A percentile compares a stretch with the other conserved stretches of the same genome.
Evolutionary conservation across 2,888 invertebrate species (phyloP).

Genomic region (Choreutis nemorana): DNA sequence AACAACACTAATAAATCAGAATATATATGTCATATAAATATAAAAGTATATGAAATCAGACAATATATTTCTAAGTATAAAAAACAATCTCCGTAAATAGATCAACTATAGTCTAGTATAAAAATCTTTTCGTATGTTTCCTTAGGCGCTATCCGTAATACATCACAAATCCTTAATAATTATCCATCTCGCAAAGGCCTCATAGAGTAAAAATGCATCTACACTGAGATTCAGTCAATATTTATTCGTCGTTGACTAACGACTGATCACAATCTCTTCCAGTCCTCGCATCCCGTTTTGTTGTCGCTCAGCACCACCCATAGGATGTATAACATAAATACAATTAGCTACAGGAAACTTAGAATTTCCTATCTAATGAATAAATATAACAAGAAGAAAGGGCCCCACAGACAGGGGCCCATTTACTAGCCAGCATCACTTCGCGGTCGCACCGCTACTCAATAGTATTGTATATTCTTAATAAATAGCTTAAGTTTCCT

Average conservation of each 20-base stretch:
- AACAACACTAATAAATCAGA: slow-evolving; percentile 67
- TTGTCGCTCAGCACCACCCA: slow-evolving; percentile 58
- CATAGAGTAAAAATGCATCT: slow-evolving; percentile 68
- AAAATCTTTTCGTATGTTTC: slow-evolving; percentile 68
- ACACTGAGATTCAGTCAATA: slow-evolving; percentile 68
- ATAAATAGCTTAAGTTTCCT: slow-evolving; percentile 55
- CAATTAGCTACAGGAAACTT: slow-evolving; percentile 65
- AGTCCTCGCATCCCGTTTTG: slow-evolving; percentile 54
- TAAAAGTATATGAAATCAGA: slow-evolving; percentile 66
- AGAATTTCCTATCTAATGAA: slow-evolving; percentile 63
- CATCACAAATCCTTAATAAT: slow-evolving; percentile 67
- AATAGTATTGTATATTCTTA: slow-evolving; percentile 42
- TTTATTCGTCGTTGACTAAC: slow-evolving; percentile 67
- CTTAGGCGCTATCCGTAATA: slow-evolving; percentile 68
- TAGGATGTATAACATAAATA: slow-evolving; percentile 63
- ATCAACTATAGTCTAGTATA: slow-evolving; percentile 65
- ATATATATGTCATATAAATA: slow-evolving; percentile 51
- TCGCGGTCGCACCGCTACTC: slow-evolving; percentile 63
- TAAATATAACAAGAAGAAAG: slow-evolving; percentile 61
- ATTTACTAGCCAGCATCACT: slow-evolving; percentile 57
- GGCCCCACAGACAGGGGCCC: slow-evolving; percentile 37
- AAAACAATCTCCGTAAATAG: slow-evolving; percentile 69
- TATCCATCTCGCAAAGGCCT: slow-evolving; percentile 67
- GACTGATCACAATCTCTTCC: slow-evolving; percentile 67
- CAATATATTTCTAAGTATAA: slow-evolving; percentile 67